phyloP scores from a whole-genome alignment of 2,888 invertebrate species.

The Tachina grossa region DNA sequence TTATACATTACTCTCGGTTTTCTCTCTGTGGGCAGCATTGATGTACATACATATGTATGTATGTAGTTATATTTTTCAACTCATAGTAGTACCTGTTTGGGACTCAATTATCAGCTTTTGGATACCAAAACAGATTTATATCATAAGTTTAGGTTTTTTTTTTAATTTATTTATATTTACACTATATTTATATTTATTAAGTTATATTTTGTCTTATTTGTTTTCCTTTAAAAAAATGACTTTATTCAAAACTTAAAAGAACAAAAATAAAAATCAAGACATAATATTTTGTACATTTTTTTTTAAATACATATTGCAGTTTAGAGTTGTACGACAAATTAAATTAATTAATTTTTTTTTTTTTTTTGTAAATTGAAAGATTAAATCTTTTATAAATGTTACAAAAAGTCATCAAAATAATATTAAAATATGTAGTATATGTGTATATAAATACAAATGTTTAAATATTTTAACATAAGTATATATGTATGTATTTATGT shows the following conservation, averaged over 20 bases:
- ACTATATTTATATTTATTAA: conserved; percentile 4
- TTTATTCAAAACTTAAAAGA: conserved; percentile 33
- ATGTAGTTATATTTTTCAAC: no score
- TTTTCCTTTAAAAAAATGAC: conserved; percentile 13
- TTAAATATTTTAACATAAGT: background rate
- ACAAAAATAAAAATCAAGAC: background rate
- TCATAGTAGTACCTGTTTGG: background rate
- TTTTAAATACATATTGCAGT: conserved; percentile 56
- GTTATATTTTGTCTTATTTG: background rate
- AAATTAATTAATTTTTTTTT: conserved; percentile 18
- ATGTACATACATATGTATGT: no score
- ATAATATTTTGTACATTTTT: conserved; percentile 45
- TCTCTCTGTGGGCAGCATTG: no score
- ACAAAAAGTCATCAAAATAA: background rate
- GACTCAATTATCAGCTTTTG: background rate
- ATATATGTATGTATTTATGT: background rate
- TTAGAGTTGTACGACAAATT: conserved; percentile 40
- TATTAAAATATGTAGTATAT: background rate
- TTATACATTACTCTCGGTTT: no score
- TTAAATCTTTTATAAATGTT: background rate
- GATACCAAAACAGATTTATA: background rate
- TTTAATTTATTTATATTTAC: conserved; percentile 41
- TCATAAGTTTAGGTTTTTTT: conserved; percentile 7
- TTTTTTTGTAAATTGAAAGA: conserved; percentile 26
- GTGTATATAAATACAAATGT: background rate